phyloP scores from a whole-genome alignment of 2,888 invertebrate species.

The Lacanobia wlatinum region DNA sequence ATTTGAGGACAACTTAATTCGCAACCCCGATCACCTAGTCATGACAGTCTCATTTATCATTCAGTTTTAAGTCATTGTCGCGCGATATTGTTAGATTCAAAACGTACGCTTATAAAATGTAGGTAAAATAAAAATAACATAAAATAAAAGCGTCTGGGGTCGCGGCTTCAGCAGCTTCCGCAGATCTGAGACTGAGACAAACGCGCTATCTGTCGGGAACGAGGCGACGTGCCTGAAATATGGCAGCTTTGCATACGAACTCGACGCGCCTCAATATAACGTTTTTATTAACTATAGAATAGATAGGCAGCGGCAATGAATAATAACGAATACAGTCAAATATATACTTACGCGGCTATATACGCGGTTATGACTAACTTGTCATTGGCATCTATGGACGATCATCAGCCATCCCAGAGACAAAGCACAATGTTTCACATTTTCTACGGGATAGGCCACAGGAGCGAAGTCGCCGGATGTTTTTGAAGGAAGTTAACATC shows the following conservation, averaged over 20 bases:
- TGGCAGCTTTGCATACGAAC: slow-evolving; percentile 13
- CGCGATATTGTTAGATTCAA: not conserved
- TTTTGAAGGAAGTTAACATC: too few species aligned
- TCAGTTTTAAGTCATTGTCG: not conserved
- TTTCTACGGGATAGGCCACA: too few species aligned
- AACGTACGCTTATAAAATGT: not conserved
- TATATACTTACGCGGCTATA: not conserved
- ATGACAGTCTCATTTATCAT: not conserved
- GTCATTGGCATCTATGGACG: not conserved
- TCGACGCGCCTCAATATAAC: not conserved
- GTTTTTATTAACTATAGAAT: not conserved
- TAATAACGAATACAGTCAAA: too few species aligned
- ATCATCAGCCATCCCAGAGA: not conserved
- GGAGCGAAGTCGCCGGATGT: too few species aligned
- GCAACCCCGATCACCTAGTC: not conserved
- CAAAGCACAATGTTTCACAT: not conserved
- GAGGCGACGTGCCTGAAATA: slow-evolving; percentile 10
- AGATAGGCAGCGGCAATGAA: too few species aligned
- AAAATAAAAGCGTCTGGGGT: not conserved
- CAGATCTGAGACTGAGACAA: slow-evolving; percentile 8
- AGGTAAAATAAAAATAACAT: not conserved
- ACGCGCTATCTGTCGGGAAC: slow-evolving; percentile 7
- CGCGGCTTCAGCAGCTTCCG: slow-evolving; percentile 5
- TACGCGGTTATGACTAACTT: not conserved
- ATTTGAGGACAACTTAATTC: not conserved